phyloP scores from a whole-genome alignment of 92 coral and sea anemone genomes.

The Virgularia gustaviana region DNA sequence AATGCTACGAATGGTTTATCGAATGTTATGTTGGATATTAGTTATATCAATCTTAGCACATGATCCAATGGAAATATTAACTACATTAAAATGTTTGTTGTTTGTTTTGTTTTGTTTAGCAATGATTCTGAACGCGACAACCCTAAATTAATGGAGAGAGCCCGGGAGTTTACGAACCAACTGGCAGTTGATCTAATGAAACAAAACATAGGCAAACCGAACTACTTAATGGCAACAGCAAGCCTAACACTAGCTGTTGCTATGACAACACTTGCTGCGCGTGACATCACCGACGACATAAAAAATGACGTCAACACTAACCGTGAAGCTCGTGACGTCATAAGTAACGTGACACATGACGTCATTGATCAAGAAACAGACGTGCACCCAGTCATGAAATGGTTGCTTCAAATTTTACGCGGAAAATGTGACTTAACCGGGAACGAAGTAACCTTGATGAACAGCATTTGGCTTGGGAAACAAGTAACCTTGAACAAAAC shows the following conservation, averaged over 20 bases:
- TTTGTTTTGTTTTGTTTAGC: not conserved
- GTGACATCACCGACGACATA: not conserved
- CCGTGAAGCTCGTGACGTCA: not conserved
- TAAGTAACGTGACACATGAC: not conserved
- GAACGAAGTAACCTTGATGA: slow-evolving; percentile 18
- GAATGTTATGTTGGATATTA: too few relatives aligned
- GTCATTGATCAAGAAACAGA: not conserved
- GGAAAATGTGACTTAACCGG: slow-evolving; percentile 22
- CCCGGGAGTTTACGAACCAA: not conserved
- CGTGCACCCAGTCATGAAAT: slow-evolving; percentile 27
- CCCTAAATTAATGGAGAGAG: not conserved
- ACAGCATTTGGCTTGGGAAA: slow-evolving; percentile 15
- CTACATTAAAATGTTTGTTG: not conserved
- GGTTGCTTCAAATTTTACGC: not conserved
- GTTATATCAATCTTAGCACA: too few relatives aligned
- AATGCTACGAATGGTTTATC: too few relatives aligned
- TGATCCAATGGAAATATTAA: too few relatives aligned
- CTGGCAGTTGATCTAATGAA: not conserved
- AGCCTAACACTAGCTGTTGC: not conserved
- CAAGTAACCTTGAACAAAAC: not conserved
- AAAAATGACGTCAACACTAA: not conserved
- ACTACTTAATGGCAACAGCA: slow-evolving; percentile 11
- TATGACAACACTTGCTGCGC: not conserved
- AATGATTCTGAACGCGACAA: not conserved
- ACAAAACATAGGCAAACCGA: not conserved